Percentiles rank a stretch among this genome's conserved stretches.
Evolutionary conservation across 2,797 vertebrate species (phyloP).

Genomic region (Iguana delicatissima): DNA sequence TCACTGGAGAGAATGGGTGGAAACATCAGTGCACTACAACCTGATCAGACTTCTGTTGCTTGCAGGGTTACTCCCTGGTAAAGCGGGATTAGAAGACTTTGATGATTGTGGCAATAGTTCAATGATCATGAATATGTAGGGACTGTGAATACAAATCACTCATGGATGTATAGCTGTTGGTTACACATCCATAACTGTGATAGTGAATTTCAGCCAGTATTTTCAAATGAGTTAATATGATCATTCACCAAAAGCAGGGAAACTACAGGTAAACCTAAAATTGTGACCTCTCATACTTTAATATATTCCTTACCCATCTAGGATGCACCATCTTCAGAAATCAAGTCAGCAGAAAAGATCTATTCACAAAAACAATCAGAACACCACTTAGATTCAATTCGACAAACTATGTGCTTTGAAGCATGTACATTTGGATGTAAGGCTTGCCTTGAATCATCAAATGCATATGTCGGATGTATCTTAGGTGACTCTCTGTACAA

Average conservation of each 20-base stretch:
- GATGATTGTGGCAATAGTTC: no score
- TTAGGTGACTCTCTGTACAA: slow-evolving; percentile 65
- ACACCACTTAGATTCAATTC: slow-evolving; percentile 28
- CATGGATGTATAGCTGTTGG: no score
- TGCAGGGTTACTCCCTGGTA: no score
- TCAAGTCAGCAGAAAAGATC: slow-evolving; percentile 37
- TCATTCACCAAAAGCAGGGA: neutral
- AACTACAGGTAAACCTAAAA: neutral
- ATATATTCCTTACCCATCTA: slow-evolving; percentile 42
- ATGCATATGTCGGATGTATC: slow-evolving; percentile 48
- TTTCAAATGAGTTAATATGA: slow-evolving; percentile 5
- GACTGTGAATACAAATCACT: no score
- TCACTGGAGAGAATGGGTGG: no score
- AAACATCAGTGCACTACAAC: no score
- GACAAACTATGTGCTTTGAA: slow-evolving; percentile 44
- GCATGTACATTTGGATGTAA: slow-evolving; percentile 71
- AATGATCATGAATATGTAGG: no score
- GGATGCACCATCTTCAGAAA: slow-evolving; percentile 60
- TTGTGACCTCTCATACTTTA: slow-evolving; percentile 8
- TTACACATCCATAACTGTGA: no score
- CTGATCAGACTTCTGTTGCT: no score
- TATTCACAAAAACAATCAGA: slow-evolving; percentile 38
- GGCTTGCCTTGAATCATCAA: slow-evolving; percentile 68
- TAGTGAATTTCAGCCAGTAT: no score
- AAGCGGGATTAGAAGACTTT: no score